A percentile compares a stretch with the other conserved stretches of the same genome.
Evolutionary conservation across 23 tunicate species (phyloP).

Genomic region (Aplidium turbinatum): DNA sequence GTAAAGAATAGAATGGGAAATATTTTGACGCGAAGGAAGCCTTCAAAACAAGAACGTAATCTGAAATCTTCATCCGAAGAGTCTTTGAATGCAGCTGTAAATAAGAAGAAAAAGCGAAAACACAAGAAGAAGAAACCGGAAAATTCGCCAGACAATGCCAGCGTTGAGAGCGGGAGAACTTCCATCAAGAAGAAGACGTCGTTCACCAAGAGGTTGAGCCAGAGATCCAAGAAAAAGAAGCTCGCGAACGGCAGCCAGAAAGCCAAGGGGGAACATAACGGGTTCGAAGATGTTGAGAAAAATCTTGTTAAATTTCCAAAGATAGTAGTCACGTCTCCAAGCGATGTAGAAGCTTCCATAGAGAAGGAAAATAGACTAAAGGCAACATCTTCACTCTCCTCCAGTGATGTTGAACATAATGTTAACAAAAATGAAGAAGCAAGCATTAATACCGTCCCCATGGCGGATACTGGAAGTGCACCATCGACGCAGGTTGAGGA

Average conservation of each 20-base stretch:
- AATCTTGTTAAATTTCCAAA: conserved; percentile 21
- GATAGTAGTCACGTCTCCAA: conserved; percentile 50
- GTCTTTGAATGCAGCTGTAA: no score
- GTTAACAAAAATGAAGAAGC: no score
- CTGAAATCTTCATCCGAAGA: no score
- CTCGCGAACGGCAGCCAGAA: background rate
- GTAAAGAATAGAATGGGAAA: no score
- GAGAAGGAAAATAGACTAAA: background rate
- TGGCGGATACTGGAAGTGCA: no score
- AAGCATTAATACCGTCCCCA: no score
- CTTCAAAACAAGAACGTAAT: no score
- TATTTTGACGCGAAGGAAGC: no score
- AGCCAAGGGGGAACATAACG: background rate
- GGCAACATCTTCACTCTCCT: no score
- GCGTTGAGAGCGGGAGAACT: background rate
- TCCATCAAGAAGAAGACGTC: conserved; percentile 16
- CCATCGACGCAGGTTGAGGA: no score
- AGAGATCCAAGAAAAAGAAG: conserved; percentile 12
- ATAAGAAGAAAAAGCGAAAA: no score
- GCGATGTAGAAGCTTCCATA: conserved; percentile 60
- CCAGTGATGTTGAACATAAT: no score
- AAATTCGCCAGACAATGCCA: background rate
- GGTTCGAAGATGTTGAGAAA: background rate
- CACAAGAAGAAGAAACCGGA: conserved; percentile 2
- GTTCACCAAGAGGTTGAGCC: background rate